Conservation (phyloP, 37 sponge, comb jelly and placozoan species). For the Amphimedon queenslandica region DNA sequence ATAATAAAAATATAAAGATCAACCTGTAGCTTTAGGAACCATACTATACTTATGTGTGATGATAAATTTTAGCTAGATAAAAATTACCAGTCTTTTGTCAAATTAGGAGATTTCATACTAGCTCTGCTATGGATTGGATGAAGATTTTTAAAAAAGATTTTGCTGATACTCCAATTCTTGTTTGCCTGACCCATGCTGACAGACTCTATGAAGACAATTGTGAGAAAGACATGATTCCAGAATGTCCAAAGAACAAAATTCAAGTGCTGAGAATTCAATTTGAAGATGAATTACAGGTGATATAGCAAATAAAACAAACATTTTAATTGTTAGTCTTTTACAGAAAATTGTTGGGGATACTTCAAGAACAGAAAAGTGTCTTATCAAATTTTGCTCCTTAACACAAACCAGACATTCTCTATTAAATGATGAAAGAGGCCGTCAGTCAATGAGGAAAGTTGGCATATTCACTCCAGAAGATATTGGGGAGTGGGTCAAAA, state of each 20-base stretch:
- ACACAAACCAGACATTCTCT: constrained; percentile 4
- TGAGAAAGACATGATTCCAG: neutral
- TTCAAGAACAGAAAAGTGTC: constrained; percentile 4
- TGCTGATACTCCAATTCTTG: constrained; percentile 25
- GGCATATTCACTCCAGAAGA: constrained; percentile 7
- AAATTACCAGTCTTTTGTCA: too few relatives aligned
- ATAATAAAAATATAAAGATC: too few relatives aligned
- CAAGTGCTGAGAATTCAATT: neutral
- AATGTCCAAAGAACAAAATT: neutral
- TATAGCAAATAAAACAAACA: too few relatives aligned
- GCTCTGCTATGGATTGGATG: constrained; percentile 45
- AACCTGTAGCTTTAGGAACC: too few relatives aligned
- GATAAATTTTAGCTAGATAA: too few relatives aligned
- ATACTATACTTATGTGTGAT: too few relatives aligned
- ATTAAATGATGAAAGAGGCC: constrained; percentile 6
- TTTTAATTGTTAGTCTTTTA: too few relatives aligned
- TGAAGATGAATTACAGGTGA: neutral
- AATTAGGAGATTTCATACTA: constrained; percentile 36
- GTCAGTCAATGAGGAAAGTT: constrained; percentile 1
- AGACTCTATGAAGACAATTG: constrained; percentile 38
- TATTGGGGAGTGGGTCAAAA: constrained; percentile 13
- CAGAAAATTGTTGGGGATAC: too few relatives aligned
- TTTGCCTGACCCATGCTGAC: constrained; percentile 68
- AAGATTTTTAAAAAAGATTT: constrained; percentile 11
- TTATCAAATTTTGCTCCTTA: constrained; percentile 24